These are phyloP conservation scores for Ceratosolen solmsi DNA, from an alignment of 1,140 invertebrate genomes.

Conservation along the genomic window DNA sequence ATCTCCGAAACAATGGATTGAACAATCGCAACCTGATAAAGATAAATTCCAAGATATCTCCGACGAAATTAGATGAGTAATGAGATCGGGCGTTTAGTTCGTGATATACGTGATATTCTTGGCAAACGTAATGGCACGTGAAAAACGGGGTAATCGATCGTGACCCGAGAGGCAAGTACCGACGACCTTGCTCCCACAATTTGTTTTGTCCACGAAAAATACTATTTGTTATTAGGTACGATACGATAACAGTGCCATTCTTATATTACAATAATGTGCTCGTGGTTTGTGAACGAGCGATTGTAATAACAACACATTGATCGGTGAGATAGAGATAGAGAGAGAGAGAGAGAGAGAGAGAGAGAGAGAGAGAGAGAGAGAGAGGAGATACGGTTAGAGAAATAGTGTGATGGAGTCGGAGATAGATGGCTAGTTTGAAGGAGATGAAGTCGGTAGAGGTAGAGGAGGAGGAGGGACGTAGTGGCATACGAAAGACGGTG, in stretches of 20 bases:
- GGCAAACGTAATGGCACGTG: background rate
- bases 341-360: too few species aligned
- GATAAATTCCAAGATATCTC: background rate
- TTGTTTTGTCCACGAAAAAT: background rate
- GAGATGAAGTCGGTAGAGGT: too few species aligned
- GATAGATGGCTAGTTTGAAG: too few species aligned
- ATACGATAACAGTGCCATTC: background rate
- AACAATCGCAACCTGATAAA: background rate
- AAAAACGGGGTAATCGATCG: background rate
- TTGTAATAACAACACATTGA: too few species aligned
- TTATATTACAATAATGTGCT: background rate
- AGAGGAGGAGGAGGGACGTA: too few species aligned
- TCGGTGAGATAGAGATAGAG: too few species aligned
- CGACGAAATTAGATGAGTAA: background rate
- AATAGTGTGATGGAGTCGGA: too few species aligned
- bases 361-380: too few species aligned
- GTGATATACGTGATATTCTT: background rate
- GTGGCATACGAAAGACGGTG: too few species aligned
- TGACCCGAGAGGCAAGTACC: background rate
- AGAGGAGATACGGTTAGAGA: too few species aligned
- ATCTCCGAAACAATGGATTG: background rate
- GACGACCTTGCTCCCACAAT: slow-evolving; percentile 3
- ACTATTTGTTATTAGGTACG: background rate
- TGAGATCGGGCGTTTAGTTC: background rate
- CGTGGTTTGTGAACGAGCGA: too few species aligned